Evolutionary conservation across 1,140 invertebrate genomes (phyloP).

Genomic region (Eumaeus atala): DNA sequence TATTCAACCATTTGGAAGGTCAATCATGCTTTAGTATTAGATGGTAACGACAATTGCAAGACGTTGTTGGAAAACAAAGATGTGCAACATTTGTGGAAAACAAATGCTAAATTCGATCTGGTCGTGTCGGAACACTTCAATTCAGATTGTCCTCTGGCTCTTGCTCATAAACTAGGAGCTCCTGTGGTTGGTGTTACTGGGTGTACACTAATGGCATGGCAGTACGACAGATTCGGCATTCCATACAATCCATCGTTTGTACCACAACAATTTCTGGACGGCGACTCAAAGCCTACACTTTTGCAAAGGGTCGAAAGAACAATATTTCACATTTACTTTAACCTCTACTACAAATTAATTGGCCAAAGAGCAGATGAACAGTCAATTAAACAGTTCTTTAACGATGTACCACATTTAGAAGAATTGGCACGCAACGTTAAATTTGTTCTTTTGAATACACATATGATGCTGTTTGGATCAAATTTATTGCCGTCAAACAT

Average conservation of each 20-base stretch:
- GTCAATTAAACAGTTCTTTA: background rate
- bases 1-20: background rate
- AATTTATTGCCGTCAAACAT: background rate
- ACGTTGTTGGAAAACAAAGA: background rate
- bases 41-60: constrained; percentile 1
- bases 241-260: background rate
- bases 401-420: constrained; percentile 1
- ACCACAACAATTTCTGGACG: background rate
- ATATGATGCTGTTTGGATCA: background rate
- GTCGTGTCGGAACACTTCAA: background rate
- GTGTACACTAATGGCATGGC: constrained; percentile 2
- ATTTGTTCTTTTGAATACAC: background rate
- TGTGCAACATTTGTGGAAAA: background rate
- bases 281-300: background rate
- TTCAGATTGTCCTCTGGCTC: background rate
- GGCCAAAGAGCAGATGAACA: background rate
- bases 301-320: constrained; percentile 5
- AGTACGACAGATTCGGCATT: background rate
- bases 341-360: constrained; percentile 5
- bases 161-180: background rate
- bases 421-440: constrained; percentile 1
- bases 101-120: background rate
- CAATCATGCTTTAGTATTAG: background rate
- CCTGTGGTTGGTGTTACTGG: constrained; percentile 1
- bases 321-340: background rate